Conservation (phyloP, 2,797 vertebrate genomes). For the Bradypodion ventrale region DNA sequence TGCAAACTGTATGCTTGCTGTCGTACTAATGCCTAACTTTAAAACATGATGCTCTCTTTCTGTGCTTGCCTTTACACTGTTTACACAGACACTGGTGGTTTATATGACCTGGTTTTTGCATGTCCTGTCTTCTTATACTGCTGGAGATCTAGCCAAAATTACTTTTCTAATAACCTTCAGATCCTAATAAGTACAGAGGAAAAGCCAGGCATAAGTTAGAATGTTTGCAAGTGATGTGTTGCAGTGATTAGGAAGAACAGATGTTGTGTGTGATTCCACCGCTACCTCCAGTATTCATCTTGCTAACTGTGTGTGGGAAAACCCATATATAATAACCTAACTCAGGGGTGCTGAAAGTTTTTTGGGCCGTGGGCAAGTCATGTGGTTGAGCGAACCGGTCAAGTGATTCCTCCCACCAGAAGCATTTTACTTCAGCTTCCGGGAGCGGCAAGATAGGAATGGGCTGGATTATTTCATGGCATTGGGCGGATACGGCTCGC, state of each 20-base stretch:
- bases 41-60: background rate
- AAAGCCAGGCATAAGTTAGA: background rate
- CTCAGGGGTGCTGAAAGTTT: too few relatives aligned
- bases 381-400: too few relatives aligned
- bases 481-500: too few relatives aligned
- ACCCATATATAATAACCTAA: constrained; percentile 12
- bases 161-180: constrained; percentile 14
- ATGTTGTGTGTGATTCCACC: background rate
- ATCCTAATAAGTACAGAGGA: background rate
- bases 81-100: background rate
- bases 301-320: background rate
- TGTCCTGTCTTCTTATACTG: constrained; percentile 3
- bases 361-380: too few relatives aligned
- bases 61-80: background rate
- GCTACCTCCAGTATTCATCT: background rate
- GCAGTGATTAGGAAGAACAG: background rate
- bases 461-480: too few relatives aligned
- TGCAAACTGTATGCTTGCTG: background rate
- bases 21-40: background rate
- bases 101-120: background rate
- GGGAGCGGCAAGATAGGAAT: too few relatives aligned
- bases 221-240: background rate
- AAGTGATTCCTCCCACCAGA: too few relatives aligned
- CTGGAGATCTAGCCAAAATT: background rate
- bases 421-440: too few relatives aligned